Base-by-base conservation (phyloP, 2,113 vertebrate species). In the Prochilodus magdalenae region DNA sequence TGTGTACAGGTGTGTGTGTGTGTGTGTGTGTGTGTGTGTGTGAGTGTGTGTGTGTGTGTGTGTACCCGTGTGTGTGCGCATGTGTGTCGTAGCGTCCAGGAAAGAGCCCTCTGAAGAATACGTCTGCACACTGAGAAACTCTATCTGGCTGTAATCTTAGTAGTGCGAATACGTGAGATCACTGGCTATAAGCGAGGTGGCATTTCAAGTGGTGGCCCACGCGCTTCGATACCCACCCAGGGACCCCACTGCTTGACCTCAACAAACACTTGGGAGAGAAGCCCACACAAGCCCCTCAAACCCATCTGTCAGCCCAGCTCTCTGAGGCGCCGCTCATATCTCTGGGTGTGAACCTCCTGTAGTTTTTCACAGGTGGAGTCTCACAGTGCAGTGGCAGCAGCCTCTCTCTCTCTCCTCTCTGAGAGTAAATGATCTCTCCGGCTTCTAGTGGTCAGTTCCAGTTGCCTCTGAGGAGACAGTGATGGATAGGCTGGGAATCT, bases 141-240 rank as follows among this genome's bases (percentile, higher is more conserved):
- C 66, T 24, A 70, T n/a, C n/a, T 12, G 33, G 36, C 33, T 70
- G 66, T 69, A 69, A 69, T 44, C 66, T 69, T 44, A 67, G 62
- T 44, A 7, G 33, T 12, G 36, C 36, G 12, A 67, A 55, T 79
- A 66, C n/a, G 57, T 63, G 79, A 29, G 44, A 26, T 73, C 44
- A 65, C 59, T 13, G 15, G 44, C 44, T 73, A 65, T 73, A 73
- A 67, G 62, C 27, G 65, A 27, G 30, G n/a, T 81, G 79, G 75
- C 79, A 81, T 81, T 81, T 81, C 14, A 55, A 75, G 49, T 81
- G 72, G 26, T 62, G 30, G 71, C 40, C 24, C 26, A 18, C 16
- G n/a, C 51, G 18, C n/a, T 73, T 20, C 20, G 33, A 26, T 74
- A 73, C 59, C 62, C 79, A 66, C 62, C 53, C 59, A 75, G 79